Conservation (phyloP, 2,888 invertebrate genomes). For the Pyralis farinalis region DNA sequence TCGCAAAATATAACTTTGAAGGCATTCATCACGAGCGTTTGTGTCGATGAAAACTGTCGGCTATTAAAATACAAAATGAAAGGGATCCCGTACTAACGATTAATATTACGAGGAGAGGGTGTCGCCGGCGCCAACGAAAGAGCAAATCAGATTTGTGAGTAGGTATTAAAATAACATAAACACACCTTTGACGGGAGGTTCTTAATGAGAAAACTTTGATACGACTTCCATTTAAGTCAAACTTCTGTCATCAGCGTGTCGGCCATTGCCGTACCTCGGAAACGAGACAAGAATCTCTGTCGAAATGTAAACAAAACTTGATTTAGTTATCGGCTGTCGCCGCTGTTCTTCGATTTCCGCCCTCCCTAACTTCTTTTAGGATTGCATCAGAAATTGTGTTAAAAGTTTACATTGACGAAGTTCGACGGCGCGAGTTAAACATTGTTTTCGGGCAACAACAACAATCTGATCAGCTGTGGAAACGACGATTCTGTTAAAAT, state of each 20-base stretch:
- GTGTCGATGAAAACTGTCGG: conserved; percentile 15
- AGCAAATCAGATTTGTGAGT: conserved; percentile 53
- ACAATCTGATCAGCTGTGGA: conserved; percentile 38
- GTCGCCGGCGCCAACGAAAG: conserved; percentile 20
- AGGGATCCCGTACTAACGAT: conserved; percentile 14
- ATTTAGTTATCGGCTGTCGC: conserved; percentile 49
- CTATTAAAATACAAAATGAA: conserved; percentile 16
- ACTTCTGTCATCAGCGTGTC: conserved; percentile 71
- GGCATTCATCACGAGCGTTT: conserved; percentile 14
- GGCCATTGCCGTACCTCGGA: conserved; percentile 39
- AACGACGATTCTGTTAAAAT: conserved; percentile 19
- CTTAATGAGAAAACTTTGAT: conserved; percentile 80
- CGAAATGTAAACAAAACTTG: conserved; percentile 63
- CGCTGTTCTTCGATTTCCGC: conserved; percentile 51
- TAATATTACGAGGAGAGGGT: conserved; percentile 17
- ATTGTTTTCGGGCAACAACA: conserved; percentile 46
- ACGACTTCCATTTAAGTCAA: conserved; percentile 73
- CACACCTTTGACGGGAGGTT: conserved; percentile 72
- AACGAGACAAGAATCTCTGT: conserved; percentile 55
- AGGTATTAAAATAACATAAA: conserved; percentile 75
- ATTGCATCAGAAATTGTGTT: conserved; percentile 63
- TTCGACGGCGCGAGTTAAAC: conserved; percentile 43
- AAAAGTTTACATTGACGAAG: conserved; percentile 60
- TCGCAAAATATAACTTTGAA: conserved; percentile 11
- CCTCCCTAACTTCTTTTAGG: conserved; percentile 46